phyloP scores from a whole-genome alignment of 2,113 vertebrate genomes.

The Ondatra zibethicus region DNA sequence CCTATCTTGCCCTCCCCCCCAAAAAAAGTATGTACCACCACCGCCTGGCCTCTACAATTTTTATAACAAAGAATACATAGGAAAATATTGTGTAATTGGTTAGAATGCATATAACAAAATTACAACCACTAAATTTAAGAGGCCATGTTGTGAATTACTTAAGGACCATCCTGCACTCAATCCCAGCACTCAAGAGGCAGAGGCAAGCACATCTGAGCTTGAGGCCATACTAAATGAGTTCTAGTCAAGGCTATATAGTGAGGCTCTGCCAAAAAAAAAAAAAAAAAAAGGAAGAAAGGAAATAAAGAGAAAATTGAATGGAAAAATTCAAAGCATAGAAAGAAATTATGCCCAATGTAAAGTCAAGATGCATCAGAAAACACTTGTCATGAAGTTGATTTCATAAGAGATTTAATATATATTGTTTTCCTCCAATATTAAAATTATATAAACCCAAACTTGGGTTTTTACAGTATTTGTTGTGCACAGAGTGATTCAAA shows the following conservation, averaged over 20 bases:
- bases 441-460: neutral
- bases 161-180: neutral
- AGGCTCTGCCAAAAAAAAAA: neutral
- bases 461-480: neutral
- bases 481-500: neutral
- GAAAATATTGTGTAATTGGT: neutral
- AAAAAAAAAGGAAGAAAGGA: neutral
- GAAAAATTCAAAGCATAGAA: neutral
- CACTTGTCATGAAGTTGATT: neutral
- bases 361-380: neutral
- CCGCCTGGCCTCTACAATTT: no score
- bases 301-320: neutral
- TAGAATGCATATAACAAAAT: neutral
- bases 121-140: neutral
- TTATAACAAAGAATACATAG: neutral
- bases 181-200: neutral
- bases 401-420: neutral
- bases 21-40: no score
- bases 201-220: neutral
- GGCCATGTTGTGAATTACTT: neutral
- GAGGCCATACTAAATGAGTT: neutral
- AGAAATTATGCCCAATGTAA: neutral
- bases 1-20: no score
- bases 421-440: neutral
- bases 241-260: neutral